Evolutionary conservation across 2,113 vertebrate genomes (phyloP).

Genomic region (Pluvialis apricaria): DNA sequence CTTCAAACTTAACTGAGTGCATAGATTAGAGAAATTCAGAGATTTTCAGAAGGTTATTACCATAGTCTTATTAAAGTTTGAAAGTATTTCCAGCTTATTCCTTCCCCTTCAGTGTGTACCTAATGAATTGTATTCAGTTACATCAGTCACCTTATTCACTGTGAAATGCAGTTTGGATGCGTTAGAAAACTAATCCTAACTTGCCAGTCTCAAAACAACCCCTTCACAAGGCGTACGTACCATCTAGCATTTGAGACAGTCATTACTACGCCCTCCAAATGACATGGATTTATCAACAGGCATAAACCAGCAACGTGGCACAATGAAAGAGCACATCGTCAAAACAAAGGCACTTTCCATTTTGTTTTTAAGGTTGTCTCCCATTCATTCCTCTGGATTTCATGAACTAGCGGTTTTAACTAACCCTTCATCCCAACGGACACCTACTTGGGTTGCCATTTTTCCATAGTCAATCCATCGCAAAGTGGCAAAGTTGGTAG

Average conservation of each 20-base stretch:
- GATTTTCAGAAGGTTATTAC: not conserved
- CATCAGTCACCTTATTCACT: not conserved
- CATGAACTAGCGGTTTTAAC: not conserved
- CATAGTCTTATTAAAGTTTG: not conserved
- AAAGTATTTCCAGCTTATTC: not conserved
- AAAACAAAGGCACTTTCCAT: not conserved
- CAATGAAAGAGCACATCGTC: accelerated
- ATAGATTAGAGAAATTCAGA: not conserved
- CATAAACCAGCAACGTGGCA: accelerated
- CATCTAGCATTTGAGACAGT: not conserved
- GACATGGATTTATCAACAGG: not conserved
- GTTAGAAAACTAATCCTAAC: not conserved
- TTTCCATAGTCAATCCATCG: constrained; percentile 98
- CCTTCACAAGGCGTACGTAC: not conserved
- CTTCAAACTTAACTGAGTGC: not conserved
- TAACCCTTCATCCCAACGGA: not conserved
- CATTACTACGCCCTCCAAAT: not conserved
- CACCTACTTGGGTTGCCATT: constrained; percentile 90
- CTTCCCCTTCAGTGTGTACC: not conserved
- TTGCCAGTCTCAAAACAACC: not conserved
- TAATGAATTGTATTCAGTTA: not conserved
- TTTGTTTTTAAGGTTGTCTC: not conserved
- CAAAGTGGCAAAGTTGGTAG: constrained; percentile 95
- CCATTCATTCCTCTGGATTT: accelerated
- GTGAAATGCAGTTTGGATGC: not conserved